Conservation (phyloP, 2,797 vertebrate genomes). For the Denticeps clupeoides region DNA sequence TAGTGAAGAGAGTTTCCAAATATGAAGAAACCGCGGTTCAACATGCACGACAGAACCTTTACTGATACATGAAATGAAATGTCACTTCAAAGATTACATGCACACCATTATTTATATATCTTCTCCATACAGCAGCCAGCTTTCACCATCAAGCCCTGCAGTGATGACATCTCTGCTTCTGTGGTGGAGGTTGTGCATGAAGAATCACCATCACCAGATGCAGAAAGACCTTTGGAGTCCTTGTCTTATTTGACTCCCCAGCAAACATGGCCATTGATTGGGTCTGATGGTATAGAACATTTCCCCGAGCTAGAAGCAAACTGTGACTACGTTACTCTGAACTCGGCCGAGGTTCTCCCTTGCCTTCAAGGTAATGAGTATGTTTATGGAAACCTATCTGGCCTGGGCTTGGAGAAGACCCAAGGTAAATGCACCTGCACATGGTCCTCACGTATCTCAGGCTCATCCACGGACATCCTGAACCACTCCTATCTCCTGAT, state of each 20-base stretch:
- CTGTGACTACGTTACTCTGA: conserved; percentile 60
- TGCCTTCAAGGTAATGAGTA: conserved; percentile 45
- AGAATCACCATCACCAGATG: no score
- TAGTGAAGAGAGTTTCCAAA: no score
- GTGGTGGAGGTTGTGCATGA: conserved; percentile 56
- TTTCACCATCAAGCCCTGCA: conserved; percentile 42
- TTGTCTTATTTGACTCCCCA: no score
- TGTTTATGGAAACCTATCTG: conserved; percentile 24
- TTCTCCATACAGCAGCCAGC: conserved; percentile 38
- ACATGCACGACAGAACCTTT: no score
- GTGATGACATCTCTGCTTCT: conserved; percentile 45
- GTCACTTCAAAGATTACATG: neutral
- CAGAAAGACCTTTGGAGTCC: no score
- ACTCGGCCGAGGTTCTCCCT: conserved; percentile 28
- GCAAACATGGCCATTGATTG: no score
- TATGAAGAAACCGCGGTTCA: no score
- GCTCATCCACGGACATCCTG: conserved; percentile 35
- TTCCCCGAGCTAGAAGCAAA: conserved; percentile 31
- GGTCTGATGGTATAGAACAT: no score
- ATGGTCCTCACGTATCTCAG: conserved; percentile 1
- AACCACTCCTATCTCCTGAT: conserved; percentile 54
- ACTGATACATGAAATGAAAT: neutral
- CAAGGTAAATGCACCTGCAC: conserved; percentile 12
- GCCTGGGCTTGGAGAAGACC: neutral
- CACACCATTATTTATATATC: neutral